phyloP scores from a whole-genome alignment of 2,888 invertebrate species.

The Drosophila bunnanda region DNA sequence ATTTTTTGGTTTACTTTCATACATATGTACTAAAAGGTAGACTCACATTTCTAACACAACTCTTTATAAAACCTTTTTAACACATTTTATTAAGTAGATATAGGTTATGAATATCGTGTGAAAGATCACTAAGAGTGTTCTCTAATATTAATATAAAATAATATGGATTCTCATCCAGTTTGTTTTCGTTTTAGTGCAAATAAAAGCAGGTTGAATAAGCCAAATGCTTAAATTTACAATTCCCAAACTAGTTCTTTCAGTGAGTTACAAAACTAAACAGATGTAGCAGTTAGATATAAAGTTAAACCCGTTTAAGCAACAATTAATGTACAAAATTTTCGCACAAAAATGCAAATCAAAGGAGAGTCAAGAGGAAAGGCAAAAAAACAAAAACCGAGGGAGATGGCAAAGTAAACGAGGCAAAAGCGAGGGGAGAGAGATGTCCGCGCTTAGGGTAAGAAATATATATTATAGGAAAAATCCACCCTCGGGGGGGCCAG shows the following conservation, averaged over 20 bases:
- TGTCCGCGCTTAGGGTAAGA: slow-evolving; percentile 30
- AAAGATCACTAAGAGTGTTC: background rate
- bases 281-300: slow-evolving; percentile 46
- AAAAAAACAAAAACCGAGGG: slow-evolving; percentile 26
- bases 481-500: slow-evolving; percentile 35
- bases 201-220: background rate
- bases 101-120: background rate
- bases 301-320: slow-evolving; percentile 50
- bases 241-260: slow-evolving; percentile 1
- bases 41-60: background rate
- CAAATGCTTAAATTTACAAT: background rate
- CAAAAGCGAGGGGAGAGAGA: slow-evolving; percentile 6
- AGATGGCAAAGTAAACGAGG: slow-evolving; percentile 48
- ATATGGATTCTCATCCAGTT: too few species aligned
- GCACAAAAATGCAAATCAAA: slow-evolving; percentile 57
- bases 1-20: background rate
- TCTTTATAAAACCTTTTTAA: background rate
- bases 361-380: slow-evolving; percentile 32
- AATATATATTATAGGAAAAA: slow-evolving; percentile 42
- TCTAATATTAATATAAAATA: background rate
- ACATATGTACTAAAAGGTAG: background rate
- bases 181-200: background rate
- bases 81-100: slow-evolving; percentile 1
- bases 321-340: slow-evolving; percentile 62
- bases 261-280: slow-evolving; percentile 29